A percentile compares a stretch with the other conserved stretches of the same genome.
Evolutionary conservation across 2,113 vertebrate genomes (phyloP).

Genomic region (Ellobius talpinus): DNA sequence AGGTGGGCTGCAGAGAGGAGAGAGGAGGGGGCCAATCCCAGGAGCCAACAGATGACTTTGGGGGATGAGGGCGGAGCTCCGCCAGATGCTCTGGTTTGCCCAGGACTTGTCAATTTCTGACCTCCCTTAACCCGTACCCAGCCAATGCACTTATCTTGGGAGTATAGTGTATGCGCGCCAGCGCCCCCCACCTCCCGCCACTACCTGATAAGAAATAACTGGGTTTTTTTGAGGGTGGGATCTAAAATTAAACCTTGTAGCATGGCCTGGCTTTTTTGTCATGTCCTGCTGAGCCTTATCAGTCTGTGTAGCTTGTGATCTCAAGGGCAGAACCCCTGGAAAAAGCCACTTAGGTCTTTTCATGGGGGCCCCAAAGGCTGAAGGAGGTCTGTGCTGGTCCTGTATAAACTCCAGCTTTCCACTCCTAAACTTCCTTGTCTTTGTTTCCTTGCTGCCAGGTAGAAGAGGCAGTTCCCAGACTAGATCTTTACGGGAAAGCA

Average conservation of each 20-base stretch:
- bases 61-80: conserved; percentile 19
- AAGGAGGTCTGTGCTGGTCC: not conserved
- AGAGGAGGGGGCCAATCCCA: not conserved
- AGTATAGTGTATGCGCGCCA: not conserved
- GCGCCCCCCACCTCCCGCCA: no score
- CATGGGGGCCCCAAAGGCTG: not conserved
- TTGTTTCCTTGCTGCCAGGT: not conserved
- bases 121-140: no score
- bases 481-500: not conserved
- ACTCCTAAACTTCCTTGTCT: not conserved
- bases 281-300: not conserved
- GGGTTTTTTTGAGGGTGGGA: not conserved
- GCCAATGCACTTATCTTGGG: rapidly evolving
- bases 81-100: rapidly evolving
- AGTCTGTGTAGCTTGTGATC: not conserved
- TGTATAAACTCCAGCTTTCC: not conserved
- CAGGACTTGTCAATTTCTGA: not conserved
- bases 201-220: not conserved
- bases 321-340: not conserved
- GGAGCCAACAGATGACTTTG: not conserved
- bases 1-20: no score
- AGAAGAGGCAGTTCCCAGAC: not conserved
- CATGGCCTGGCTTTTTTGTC: not conserved
- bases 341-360: not conserved
- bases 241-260: not conserved